Evolutionary conservation across 2,113 vertebrate genomes (phyloP).

Genomic region (Seriola rivoliana): DNA sequence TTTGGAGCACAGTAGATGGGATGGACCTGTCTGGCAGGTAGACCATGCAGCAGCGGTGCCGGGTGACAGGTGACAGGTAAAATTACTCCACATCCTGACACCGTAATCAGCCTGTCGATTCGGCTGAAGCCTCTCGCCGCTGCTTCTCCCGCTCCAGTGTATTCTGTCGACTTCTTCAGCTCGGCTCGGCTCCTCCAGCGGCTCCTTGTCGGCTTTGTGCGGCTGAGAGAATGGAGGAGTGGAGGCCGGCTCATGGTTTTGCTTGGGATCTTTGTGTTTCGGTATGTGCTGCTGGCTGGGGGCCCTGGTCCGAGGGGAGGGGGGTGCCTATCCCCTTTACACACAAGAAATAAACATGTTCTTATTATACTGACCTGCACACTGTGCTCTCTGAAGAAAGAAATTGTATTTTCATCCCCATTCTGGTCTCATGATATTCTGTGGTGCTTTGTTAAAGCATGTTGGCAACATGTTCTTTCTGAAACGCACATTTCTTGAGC

Average conservation of each 20-base stretch:
- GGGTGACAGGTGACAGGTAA: conserved; percentile 49
- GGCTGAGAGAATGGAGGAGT: conserved; percentile 38
- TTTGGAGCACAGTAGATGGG: not conserved
- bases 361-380: not conserved
- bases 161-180: conserved; percentile 41
- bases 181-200: conserved; percentile 13
- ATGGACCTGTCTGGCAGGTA: conserved; percentile 18
- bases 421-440: not conserved
- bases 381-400: not conserved
- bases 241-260: conserved; percentile 43
- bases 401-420: not conserved
- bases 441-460: conserved; percentile 2
- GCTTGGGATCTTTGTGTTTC: conserved; percentile 60
- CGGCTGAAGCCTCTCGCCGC: conserved; percentile 7
- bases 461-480: not conserved
- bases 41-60: conserved; percentile 14
- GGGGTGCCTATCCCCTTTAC: conserved; percentile 17
- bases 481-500: not conserved
- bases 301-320: conserved; percentile 2
- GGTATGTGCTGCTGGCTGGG: conserved; percentile 65
- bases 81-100: conserved; percentile 30
- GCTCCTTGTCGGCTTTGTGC: conserved; percentile 60
- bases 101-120: conserved; percentile 54
- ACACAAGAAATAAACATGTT: conserved; percentile 21
- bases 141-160: conserved; percentile 47